These are phyloP conservation scores for Hestina assimilis DNA, from an alignment of 1,140 invertebrate genomes.

Conservation along the genomic window DNA sequence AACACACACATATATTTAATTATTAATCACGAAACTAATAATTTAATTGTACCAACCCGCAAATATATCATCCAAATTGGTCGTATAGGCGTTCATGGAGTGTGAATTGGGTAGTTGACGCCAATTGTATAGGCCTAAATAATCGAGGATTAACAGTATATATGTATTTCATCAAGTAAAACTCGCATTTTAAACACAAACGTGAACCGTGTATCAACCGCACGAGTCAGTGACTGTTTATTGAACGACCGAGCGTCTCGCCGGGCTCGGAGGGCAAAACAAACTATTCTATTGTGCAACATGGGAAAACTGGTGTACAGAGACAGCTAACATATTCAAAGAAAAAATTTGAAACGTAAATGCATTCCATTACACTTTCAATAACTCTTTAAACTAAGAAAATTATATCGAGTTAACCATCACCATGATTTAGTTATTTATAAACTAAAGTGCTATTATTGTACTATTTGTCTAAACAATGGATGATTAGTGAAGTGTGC, in stretches of 20 bases:
- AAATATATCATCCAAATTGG: conserved; percentile 45
- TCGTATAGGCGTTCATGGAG: conserved; percentile 48
- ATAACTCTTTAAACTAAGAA: not conserved
- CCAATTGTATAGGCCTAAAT: too few species aligned
- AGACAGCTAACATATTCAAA: not conserved
- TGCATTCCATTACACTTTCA: not conserved
- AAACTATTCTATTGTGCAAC: conserved; percentile 62
- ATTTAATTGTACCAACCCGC: conserved; percentile 46
- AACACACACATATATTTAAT: conserved; percentile 18
- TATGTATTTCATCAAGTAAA: conserved; percentile 7
- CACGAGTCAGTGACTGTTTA: conserved; percentile 54
- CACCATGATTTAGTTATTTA: not conserved
- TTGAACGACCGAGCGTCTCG: conserved; percentile 39
- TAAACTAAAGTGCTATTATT: conserved; percentile 4
- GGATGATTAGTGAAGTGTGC: conserved; percentile 1
- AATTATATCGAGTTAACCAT: not conserved
- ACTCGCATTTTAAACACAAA: conserved; percentile 41
- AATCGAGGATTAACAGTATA: conserved; percentile 12
- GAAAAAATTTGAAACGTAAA: not conserved
- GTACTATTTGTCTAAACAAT: not conserved
- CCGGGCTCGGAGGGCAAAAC: conserved; percentile 47
- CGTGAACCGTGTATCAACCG: conserved; percentile 45
- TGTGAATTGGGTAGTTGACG: too few species aligned
- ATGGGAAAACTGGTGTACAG: conserved; percentile 64
- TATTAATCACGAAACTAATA: conserved; percentile 4